Conservation (phyloP, 2,797 vertebrate species). For the Catostomus latipinnis region DNA sequence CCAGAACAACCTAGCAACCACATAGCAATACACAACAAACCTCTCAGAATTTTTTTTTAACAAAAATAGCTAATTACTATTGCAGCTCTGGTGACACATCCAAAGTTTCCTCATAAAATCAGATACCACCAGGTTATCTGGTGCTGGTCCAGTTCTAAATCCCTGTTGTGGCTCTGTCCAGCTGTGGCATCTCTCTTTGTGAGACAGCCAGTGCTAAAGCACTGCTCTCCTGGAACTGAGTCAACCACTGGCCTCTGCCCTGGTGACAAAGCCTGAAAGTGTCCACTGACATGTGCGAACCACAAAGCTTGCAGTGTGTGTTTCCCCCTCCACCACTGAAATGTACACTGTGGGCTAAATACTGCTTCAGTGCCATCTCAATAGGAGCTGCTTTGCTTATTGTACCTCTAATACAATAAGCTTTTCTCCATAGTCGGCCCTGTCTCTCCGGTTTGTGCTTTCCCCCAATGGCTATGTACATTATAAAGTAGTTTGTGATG, state of each 20-base stretch:
- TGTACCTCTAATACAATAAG: constrained; percentile 84
- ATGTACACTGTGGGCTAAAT: constrained; percentile 80
- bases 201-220: constrained; percentile 54
- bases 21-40: too few relatives aligned
- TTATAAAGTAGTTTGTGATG: constrained; percentile 20
- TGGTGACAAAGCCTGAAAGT: constrained; percentile 63
- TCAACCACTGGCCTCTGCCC: constrained; percentile 41
- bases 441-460: not conserved
- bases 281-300: constrained; percentile 57
- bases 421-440: constrained; percentile 72
- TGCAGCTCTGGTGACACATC: too few relatives aligned
- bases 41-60: too few relatives aligned
- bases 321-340: constrained; percentile 72
- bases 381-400: constrained; percentile 85
- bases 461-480: not conserved
- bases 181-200: constrained; percentile 44
- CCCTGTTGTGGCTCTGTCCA: constrained; percentile 38
- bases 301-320: constrained; percentile 81
- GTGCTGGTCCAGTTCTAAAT: not conserved
- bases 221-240: constrained; percentile 50
- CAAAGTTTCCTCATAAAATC: not conserved
- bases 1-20: too few relatives aligned
- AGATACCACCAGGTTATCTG: constrained; percentile 10
- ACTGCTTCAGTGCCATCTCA: constrained; percentile 80
- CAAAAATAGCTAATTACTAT: too few relatives aligned